Conservation (phyloP, 2,797 vertebrate species). For the Aldrovandia affinis region DNA sequence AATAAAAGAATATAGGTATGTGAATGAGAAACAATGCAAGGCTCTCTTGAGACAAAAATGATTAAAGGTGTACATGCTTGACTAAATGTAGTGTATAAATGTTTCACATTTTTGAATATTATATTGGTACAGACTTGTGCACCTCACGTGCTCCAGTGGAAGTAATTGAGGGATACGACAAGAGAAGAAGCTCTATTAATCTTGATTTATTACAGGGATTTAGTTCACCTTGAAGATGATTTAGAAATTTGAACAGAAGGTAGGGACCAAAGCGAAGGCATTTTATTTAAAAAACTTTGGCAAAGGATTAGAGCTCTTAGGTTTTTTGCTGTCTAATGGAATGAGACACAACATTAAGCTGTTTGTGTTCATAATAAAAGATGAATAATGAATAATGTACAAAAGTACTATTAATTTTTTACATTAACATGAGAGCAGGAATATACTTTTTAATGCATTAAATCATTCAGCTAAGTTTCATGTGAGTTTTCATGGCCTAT, state of each 20-base stretch:
- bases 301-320: constrained; percentile 11
- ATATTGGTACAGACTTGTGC: neutral
- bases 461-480: neutral
- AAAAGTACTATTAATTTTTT: neutral
- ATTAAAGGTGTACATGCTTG: neutral
- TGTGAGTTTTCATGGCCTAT: neutral
- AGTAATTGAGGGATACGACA: neutral
- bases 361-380: constrained; percentile 52
- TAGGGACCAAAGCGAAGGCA: constrained; percentile 7
- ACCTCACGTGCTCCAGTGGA: neutral
- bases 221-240: constrained; percentile 13
- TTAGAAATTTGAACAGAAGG: constrained; percentile 15
- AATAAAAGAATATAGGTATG: neutral
- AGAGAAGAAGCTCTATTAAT: neutral
- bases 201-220: constrained; percentile 8
- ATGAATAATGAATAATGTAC: constrained; percentile 33
- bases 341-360: constrained; percentile 61
- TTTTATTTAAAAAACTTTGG: constrained; percentile 14
- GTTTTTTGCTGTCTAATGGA: constrained; percentile 43
- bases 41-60: neutral
- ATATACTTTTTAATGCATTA: neutral
- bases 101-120: neutral
- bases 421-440: neutral
- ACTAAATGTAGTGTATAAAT: neutral
- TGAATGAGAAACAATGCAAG: neutral